Conservation (phyloP, 2,113 vertebrate genomes). For the Dicerorhinus sumatrensis region DNA sequence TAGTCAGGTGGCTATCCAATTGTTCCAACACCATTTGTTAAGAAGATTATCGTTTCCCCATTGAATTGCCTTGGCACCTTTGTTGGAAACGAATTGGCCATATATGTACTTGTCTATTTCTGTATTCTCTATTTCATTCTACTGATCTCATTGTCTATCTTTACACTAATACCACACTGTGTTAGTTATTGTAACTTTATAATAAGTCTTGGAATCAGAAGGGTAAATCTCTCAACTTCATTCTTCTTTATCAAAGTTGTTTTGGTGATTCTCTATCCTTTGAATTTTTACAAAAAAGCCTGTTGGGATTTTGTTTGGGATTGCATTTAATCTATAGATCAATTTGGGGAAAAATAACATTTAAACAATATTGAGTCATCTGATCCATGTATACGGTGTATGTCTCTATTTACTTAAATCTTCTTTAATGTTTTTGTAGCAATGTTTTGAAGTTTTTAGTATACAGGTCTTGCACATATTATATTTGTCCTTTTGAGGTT, state of each 20-base stretch:
- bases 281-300: background rate
- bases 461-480: background rate
- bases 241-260: background rate
- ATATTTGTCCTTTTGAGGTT: background rate
- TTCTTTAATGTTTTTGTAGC: background rate
- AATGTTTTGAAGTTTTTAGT: slow-evolving; percentile 12
- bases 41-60: background rate
- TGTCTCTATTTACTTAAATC: background rate
- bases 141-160: background rate
- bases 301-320: background rate
- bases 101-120: background rate
- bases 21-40: background rate
- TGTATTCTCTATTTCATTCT: background rate
- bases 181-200: background rate
- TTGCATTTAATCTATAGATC: background rate
- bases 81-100: background rate
- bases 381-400: background rate
- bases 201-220: background rate
- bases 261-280: background rate
- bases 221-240: background rate
- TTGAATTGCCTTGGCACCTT: background rate
- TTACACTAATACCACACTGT: background rate
- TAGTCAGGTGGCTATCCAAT: background rate
- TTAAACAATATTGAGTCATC: background rate
- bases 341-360: background rate